Evolutionary conservation across 2,888 invertebrate genomes (phyloP), one percentile per base, ranked within the genome.

Genomic region (Disparrhopalites patrizii): DNA sequence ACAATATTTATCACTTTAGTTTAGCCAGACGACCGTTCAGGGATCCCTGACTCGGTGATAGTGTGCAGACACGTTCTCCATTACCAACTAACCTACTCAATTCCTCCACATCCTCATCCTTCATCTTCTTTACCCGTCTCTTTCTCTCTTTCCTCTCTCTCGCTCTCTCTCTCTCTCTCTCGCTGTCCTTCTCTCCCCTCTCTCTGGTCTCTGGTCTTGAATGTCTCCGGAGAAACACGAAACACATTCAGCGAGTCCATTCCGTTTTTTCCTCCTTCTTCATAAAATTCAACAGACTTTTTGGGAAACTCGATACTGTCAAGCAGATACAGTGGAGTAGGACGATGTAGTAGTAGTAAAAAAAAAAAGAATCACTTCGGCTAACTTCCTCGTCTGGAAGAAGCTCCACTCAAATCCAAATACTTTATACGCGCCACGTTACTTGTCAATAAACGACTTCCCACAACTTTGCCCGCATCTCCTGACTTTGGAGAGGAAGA

Each of bases 1-100:
- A 61, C 50, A 60, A 50, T 50, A 61, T 61, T 61, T 61, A 61
- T 61, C 60, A 61, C 60, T 61, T 50, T 61, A 61, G 60, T 61
- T 61, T 50, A 50, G 60, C 60, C 60, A 61, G 60, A 61, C 50
- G 60, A 61, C 60, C 60, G 60, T 61, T 50, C 43, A 43, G 47
- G 47, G 50, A 43, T n/a, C 50, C 33, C 60, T 57, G 57, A 38
- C 50, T 60, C 50, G 18, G n/a, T 61, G 50, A 61, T 61, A 61
- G 33, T 61, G 10, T 25, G 18, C 40, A 61, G 50, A 50, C 60
- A 61, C 60, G 31, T 30, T 33, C 33, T 27, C 60, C 55, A 36
- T 36, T 36, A 38, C 56, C 56, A 56, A 47, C 57, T 57, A 57
- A 57, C 57, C 57, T 57, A 57, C 40, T 61, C 50, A 50, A 61